A percentile compares a stretch with the other conserved stretches of the same genome.
Conservation (phyloP, 2,113 vertebrate genomes). For the Etheostoma spectabile region DNA sequence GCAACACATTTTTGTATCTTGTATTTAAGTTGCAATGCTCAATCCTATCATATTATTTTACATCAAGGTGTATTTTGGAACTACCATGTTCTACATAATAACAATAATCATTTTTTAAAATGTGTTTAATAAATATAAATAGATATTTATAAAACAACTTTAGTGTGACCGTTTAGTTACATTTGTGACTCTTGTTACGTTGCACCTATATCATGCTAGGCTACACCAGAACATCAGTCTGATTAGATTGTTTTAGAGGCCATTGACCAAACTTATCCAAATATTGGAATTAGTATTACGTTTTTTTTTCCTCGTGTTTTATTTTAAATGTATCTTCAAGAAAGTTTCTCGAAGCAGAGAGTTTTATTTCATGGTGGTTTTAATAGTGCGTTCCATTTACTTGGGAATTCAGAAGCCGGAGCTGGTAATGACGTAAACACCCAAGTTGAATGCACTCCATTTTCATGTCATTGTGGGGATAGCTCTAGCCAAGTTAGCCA, state of each 20-base stretch:
- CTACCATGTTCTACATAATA: not conserved
- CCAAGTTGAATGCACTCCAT: no score
- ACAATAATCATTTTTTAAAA: not conserved
- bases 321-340: not conserved
- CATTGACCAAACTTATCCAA: not conserved
- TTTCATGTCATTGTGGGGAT: no score
- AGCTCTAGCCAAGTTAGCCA: no score
- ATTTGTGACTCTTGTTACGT: not conserved
- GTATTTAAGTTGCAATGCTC: not conserved
- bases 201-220: not conserved
- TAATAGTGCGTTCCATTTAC: no score
- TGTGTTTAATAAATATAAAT: not conserved
- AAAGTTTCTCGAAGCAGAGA: not conserved
- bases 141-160: not conserved
- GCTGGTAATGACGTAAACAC: no score
- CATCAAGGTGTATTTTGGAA: not conserved
- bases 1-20: not conserved
- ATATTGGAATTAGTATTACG: not conserved
- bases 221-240: not conserved
- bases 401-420: no score
- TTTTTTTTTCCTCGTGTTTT: no score
- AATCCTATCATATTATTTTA: not conserved
- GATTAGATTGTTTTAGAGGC: not conserved
- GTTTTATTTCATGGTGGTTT: not conserved
- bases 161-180: not conserved